Percentiles rank a stretch among this genome's conserved stretches.
These are phyloP conservation scores for Scomberomorus guttatus DNA, from an alignment of 2,797 vertebrate species.

Conservation along the genomic window DNA sequence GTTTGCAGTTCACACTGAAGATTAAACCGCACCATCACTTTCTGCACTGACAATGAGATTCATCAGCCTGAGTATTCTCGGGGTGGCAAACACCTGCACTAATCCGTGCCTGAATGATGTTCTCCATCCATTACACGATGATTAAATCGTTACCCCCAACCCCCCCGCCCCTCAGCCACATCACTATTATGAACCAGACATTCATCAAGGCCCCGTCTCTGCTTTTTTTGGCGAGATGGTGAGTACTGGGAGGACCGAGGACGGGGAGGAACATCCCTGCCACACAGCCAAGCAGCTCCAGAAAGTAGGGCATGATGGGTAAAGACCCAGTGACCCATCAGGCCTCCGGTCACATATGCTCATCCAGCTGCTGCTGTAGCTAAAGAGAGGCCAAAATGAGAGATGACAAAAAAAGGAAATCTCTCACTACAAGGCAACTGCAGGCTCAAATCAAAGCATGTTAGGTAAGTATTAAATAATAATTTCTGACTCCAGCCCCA, in stretches of 20 bases:
- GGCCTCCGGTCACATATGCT: constrained; percentile 16
- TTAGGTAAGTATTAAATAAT: no score
- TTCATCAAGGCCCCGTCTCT: constrained; percentile 62
- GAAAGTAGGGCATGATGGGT: constrained; percentile 59
- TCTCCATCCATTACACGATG: constrained; percentile 74
- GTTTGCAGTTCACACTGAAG: constrained; percentile 61
- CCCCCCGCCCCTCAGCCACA: constrained; percentile 50
- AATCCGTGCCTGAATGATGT: constrained; percentile 72
- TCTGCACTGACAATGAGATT: constrained; percentile 70
- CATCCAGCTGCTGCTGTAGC: constrained; percentile 15
- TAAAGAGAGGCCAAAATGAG: constrained; percentile 23
- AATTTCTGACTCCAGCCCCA: no score
- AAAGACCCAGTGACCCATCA: constrained; percentile 63
- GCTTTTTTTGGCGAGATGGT: constrained; percentile 44
- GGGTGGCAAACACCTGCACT: constrained; percentile 75
- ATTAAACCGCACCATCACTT: constrained; percentile 69
- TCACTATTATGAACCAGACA: constrained; percentile 63
- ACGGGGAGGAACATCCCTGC: constrained; percentile 10
- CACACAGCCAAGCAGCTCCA: constrained; percentile 25
- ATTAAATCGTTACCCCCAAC: constrained; percentile 73
- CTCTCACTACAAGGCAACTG: background rate
- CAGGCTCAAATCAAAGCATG: background rate
- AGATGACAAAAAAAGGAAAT: background rate
- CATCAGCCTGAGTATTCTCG: constrained; percentile 70
- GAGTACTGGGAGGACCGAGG: constrained; percentile 30